A percentile compares a stretch with the other conserved stretches of the same genome.
Conservation (phyloP, 1,140 invertebrate species). For the Prorops nasuta region DNA sequence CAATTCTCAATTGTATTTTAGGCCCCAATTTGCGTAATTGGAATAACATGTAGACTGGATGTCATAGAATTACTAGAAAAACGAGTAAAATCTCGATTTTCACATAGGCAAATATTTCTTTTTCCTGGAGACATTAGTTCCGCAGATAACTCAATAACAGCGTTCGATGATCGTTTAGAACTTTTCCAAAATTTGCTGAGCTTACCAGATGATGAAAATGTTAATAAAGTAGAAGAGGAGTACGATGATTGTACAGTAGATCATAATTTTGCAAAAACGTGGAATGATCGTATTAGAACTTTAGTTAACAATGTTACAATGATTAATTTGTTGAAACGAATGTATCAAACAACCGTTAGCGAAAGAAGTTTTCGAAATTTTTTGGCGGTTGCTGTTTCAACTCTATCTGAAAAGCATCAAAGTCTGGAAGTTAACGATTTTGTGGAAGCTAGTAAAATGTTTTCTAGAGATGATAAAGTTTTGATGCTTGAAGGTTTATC, state of each 20-base stretch:
- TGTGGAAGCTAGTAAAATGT: slow-evolving; percentile 58
- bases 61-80: slow-evolving; percentile 91
- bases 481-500: slow-evolving; percentile 73
- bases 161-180: slow-evolving; percentile 56
- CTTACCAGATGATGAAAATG: slow-evolving; percentile 55
- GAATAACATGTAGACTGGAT: slow-evolving; percentile 78
- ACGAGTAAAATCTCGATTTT: slow-evolving; percentile 91
- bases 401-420: slow-evolving; percentile 48
- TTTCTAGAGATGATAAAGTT: slow-evolving; percentile 70
- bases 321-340: slow-evolving; percentile 62
- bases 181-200: slow-evolving; percentile 61
- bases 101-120: slow-evolving; percentile 85
- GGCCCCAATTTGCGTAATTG: slow-evolving; percentile 65
- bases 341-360: slow-evolving; percentile 68
- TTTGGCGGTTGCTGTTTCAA: slow-evolving; percentile 57
- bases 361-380: slow-evolving; percentile 66
- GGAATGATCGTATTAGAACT: slow-evolving; percentile 66
- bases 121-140: slow-evolving; percentile 61
- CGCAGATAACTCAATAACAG: slow-evolving; percentile 36
- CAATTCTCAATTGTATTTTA: slow-evolving; percentile 28
- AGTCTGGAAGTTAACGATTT: slow-evolving; percentile 60
- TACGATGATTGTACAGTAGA: slow-evolving; percentile 50
- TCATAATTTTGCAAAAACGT: slow-evolving; percentile 55
- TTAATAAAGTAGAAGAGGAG: slow-evolving; percentile 47
- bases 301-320: slow-evolving; percentile 61